Evolutionary conservation across 2,113 vertebrate species (phyloP), one percentile per base, ranked within the genome.

Genomic region (Forbesichthys papilliferus): DNA sequence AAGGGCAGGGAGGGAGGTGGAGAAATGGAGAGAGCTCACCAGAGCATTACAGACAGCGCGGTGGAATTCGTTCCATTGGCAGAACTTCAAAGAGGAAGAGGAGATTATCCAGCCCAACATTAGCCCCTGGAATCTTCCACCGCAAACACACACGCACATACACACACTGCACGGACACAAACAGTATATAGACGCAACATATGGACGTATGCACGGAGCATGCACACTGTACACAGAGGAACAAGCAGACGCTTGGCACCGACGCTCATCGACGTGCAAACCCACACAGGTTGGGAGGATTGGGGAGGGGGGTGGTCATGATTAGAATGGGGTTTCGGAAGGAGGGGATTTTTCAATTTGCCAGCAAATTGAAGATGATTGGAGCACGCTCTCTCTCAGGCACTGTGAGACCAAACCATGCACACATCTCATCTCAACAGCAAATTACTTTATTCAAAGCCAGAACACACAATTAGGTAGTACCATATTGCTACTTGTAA

Each of bases 31-130:
- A 75, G 78, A 84, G 85, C 85, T 86, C 81, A 78, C 67, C 76
- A 79, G 76, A 82, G 85, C 85, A 87, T 87, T 83, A 82, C 82
- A 77, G 84, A 88, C 78, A 81, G 77, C 75, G 58, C 69, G 65
- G 86, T 74, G 78, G 76, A 84, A 87, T 90, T 89, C 48, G 84
- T 85, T 90, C 85, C 86, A 86, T 81, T 89, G 84, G 82, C 88
- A 89, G 79, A 74, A 87, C 88, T 86, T 91, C 87, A 90, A 89
- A 89, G 86, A 75, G 69, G 70, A 72, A 74, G 75, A 75, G 84
- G 70, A 73, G 80, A 77, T 84, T 84, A 87, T 88, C 86, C 87
- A 69, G 63, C 79, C 80, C 80, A 72, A 85, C 79, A 85, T 79
- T 86, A 90, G 82, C 77, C 87, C 69, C 68, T 34, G 51, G 77